Conservation (phyloP, 1,140 invertebrate species). For the Reticulitermes speratus region DNA sequence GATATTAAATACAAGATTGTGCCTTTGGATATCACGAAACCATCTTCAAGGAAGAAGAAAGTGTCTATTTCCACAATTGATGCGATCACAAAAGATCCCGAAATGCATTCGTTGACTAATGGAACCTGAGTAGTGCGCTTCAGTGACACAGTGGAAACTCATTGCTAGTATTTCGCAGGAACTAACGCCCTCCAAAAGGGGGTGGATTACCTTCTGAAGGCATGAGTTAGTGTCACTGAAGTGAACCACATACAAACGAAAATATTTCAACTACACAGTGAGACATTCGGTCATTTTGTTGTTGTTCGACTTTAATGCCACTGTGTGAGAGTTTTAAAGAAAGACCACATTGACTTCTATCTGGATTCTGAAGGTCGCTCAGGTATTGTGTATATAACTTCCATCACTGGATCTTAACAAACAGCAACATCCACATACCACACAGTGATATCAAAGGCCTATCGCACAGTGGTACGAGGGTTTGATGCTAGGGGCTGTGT, state of each 20-base stretch:
- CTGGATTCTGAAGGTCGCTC: neutral
- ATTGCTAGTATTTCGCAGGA: conserved; percentile 31
- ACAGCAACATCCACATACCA: neutral
- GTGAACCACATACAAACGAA: neutral
- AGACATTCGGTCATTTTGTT: conserved; percentile 16
- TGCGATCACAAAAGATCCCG: conserved; percentile 46
- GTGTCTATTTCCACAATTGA: conserved; percentile 49
- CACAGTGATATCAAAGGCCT: conserved; percentile 3
- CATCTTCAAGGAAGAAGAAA: conserved; percentile 31
- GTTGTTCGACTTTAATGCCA: neutral
- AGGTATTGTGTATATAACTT: neutral
- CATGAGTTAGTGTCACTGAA: conserved; percentile 7
- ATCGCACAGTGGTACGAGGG: neutral
- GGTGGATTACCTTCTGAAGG: neutral
- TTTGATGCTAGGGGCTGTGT: neutral
- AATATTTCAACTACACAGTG: neutral
- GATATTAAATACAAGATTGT: conserved; percentile 39
- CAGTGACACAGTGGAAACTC: conserved; percentile 31
- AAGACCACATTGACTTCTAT: neutral
- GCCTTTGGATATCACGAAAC: conserved; percentile 22
- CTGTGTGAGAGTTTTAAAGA: neutral
- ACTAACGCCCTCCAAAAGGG: neutral
- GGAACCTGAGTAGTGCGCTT: conserved; percentile 37
- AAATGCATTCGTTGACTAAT: conserved; percentile 41
- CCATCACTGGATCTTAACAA: neutral